These are phyloP conservation scores for Poeciliopsis turneri DNA, from an alignment of 2,797 vertebrate species.

Conservation along the genomic window DNA sequence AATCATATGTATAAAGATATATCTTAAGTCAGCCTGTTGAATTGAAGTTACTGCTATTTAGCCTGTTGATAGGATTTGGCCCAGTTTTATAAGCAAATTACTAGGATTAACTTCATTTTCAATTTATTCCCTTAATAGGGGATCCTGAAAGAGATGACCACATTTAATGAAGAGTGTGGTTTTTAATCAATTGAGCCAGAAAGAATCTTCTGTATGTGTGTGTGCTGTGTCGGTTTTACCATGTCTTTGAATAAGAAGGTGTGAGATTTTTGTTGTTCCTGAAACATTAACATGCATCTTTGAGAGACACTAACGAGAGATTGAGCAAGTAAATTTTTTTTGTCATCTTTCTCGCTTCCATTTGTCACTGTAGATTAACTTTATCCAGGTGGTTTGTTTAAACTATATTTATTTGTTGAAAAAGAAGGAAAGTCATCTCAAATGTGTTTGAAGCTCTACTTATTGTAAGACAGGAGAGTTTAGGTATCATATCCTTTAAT, in stretches of 20 bases:
- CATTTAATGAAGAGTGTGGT: slow-evolving; percentile 22
- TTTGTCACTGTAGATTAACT: background rate
- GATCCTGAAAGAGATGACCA: slow-evolving; percentile 45
- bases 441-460: background rate
- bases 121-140: slow-evolving; percentile 50
- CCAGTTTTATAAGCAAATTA: slow-evolving; percentile 53
- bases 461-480: background rate
- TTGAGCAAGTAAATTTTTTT: background rate
- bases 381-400: background rate
- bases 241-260: slow-evolving; percentile 12
- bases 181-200: slow-evolving; percentile 21
- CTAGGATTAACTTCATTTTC: slow-evolving; percentile 54
- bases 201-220: slow-evolving; percentile 13
- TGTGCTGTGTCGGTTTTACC: background rate
- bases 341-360: background rate
- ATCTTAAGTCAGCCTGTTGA: slow-evolving; percentile 18
- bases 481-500: background rate
- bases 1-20: slow-evolving; percentile 15
- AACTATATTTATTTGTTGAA: background rate
- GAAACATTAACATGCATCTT: slow-evolving; percentile 36
- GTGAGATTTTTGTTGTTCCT: slow-evolving; percentile 5
- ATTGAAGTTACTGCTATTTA: slow-evolving; percentile 31
- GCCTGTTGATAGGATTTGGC: slow-evolving; percentile 38
- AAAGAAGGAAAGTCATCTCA: background rate
- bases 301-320: background rate